A percentile compares a stretch with the other conserved stretches of the same genome.
These are phyloP conservation scores for Heliconius himera DNA, from an alignment of 1,140 invertebrate species.

Conservation along the genomic window DNA sequence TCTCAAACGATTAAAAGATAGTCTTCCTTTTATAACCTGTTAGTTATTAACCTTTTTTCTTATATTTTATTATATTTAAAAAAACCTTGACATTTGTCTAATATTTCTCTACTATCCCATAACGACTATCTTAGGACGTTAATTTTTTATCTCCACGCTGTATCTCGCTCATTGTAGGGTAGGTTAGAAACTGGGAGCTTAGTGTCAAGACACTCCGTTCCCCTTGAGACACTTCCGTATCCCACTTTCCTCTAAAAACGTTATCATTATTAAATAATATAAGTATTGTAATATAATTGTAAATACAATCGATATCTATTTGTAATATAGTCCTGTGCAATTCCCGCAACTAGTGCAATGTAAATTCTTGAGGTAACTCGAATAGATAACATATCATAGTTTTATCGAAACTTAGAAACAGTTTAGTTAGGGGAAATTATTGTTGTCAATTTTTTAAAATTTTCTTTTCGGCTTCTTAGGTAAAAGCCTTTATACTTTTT, in stretches of 20 bases:
- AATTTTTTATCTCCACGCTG: too few relatives aligned
- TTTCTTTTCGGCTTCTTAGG: neutral
- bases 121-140: too few relatives aligned
- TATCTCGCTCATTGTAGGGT: too few relatives aligned
- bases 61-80: too few relatives aligned
- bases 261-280: neutral
- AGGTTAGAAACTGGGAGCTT: too few relatives aligned
- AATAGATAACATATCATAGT: slow-evolving; percentile 55
- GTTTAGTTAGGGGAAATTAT: slow-evolving; percentile 33
- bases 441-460: neutral
- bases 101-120: too few relatives aligned
- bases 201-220: too few relatives aligned
- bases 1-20: neutral
- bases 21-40: neutral
- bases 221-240: neutral
- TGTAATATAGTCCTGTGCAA: slow-evolving; percentile 26
- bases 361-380: slow-evolving; percentile 38
- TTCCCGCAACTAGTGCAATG: slow-evolving; percentile 44
- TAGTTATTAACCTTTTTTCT: neutral
- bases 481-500: too few relatives aligned
- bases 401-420: slow-evolving; percentile 35
- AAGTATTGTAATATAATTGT: neutral
- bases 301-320: slow-evolving; percentile 3
- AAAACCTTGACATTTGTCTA: too few relatives aligned
- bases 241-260: neutral